Conservation (phyloP, 2,888 invertebrate genomes). For the Cephus runcator region DNA sequence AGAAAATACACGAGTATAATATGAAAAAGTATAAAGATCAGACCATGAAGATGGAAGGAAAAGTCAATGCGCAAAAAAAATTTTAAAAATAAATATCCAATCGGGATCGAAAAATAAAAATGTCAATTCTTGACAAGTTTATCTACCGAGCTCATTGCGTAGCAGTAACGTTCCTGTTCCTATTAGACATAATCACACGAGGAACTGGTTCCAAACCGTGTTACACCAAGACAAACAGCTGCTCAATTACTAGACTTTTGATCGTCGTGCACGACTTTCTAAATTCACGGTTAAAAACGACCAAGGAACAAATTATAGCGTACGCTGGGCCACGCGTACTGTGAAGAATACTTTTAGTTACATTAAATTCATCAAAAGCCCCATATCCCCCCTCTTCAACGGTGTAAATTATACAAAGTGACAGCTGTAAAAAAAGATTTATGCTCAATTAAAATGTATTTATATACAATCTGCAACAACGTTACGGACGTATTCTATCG, state of each 20-base stretch:
- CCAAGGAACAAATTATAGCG: not conserved
- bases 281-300: not conserved
- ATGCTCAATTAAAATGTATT: not conserved
- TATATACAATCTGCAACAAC: not conserved
- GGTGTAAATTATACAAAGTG: not conserved
- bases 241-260: not conserved
- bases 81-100: not conserved
- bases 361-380: not conserved
- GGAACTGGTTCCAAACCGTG: not conserved
- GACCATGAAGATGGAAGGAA: not conserved
- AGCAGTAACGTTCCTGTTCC: not conserved
- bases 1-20: constrained; percentile 4
- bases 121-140: not conserved
- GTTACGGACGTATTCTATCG: not conserved
- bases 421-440: not conserved
- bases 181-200: not conserved
- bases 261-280: not conserved
- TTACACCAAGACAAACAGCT: not conserved
- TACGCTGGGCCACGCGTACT: not conserved
- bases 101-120: constrained; percentile 4
- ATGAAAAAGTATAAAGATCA: not conserved
- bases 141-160: not conserved
- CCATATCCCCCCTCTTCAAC: not conserved
- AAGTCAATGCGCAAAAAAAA: not conserved
- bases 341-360: not conserved